These are phyloP conservation scores for Speoplatyrhinus poulsoni DNA, from an alignment of 2,113 vertebrate species.

Conservation along the genomic window DNA sequence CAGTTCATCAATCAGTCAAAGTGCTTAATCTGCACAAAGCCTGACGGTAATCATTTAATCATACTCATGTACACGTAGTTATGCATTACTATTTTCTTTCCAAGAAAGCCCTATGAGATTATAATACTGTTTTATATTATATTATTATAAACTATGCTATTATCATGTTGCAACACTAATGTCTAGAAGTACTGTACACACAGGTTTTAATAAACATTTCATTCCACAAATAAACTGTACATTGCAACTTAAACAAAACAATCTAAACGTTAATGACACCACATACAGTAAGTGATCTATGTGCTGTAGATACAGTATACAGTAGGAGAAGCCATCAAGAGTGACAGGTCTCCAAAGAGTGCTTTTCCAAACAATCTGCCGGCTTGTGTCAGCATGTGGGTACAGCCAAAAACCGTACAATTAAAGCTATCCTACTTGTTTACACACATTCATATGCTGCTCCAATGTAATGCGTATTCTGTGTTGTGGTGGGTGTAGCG, in stretches of 20 bases:
- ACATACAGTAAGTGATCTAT: slow-evolving; percentile 47
- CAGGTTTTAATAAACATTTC: background rate
- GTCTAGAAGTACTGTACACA: background rate
- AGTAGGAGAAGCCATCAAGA: slow-evolving; percentile 73
- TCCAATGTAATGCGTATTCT: slow-evolving; percentile 59
- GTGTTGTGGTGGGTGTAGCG: slow-evolving; percentile 64
- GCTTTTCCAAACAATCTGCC: slow-evolving; percentile 76
- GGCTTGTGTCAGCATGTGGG: slow-evolving; percentile 74
- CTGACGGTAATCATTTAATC: slow-evolving; percentile 51
- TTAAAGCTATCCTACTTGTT: slow-evolving; percentile 72
- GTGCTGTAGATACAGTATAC: slow-evolving; percentile 65
- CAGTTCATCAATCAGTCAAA: slow-evolving; percentile 65
- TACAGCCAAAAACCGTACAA: slow-evolving; percentile 76
- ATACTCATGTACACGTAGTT: slow-evolving; percentile 27
- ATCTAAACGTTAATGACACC: slow-evolving; percentile 47
- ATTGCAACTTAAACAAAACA: background rate
- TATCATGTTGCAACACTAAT: background rate
- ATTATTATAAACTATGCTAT: background rate
- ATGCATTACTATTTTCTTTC: slow-evolving; percentile 20
- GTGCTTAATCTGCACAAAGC: slow-evolving; percentile 69
- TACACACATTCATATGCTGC: slow-evolving; percentile 74
- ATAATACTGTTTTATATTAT: background rate
- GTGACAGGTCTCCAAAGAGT: slow-evolving; percentile 71
- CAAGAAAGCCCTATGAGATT: slow-evolving; percentile 7
- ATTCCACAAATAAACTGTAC: slow-evolving; percentile 15